Conservation (phyloP, 1,140 invertebrate genomes). For the Neuroterus valhalla region DNA sequence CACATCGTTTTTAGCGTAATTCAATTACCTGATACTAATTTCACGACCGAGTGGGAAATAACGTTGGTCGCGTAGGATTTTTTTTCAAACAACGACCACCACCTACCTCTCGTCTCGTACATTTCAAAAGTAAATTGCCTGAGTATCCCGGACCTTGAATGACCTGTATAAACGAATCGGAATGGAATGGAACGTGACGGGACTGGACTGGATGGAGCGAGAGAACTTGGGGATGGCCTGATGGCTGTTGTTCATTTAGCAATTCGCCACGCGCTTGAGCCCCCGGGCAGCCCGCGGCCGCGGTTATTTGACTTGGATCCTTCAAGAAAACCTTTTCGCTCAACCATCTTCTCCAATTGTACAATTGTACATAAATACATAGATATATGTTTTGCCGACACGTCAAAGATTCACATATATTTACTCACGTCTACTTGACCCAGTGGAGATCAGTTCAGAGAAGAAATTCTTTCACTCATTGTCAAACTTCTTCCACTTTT, state of each 20-base stretch:
- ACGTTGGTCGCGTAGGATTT: conserved; percentile 9
- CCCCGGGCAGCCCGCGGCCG: conserved; percentile 31
- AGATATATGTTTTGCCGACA: conserved; percentile 9
- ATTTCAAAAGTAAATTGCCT: conserved; percentile 41
- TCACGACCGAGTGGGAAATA: conserved; percentile 26
- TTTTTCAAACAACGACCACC: conserved; percentile 6
- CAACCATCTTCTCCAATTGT: conserved; percentile 18
- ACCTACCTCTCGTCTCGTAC: conserved; percentile 25
- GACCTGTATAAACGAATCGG: conserved; percentile 40
- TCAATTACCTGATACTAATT: conserved; percentile 16
- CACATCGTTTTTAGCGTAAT: conserved; percentile 12
- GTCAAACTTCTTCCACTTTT: no score
- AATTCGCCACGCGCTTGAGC: conserved; percentile 39
- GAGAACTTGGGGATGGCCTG: conserved; percentile 32
- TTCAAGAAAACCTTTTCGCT: conserved; percentile 10
- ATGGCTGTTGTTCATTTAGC: conserved; percentile 43
- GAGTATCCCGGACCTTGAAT: conserved; percentile 34
- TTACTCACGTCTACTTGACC: neutral
- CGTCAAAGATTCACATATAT: conserved; percentile 11
- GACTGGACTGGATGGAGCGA: conserved; percentile 30
- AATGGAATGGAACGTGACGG: conserved; percentile 37
- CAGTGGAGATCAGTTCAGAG: neutral
- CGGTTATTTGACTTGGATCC: conserved; percentile 5
- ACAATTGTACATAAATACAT: conserved; percentile 1
- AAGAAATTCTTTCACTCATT: no score